Evolutionary conservation across 2,888 invertebrate genomes (phyloP), one percentile per base, ranked within the genome.

Genomic region (Alentia gelatinosa): DNA sequence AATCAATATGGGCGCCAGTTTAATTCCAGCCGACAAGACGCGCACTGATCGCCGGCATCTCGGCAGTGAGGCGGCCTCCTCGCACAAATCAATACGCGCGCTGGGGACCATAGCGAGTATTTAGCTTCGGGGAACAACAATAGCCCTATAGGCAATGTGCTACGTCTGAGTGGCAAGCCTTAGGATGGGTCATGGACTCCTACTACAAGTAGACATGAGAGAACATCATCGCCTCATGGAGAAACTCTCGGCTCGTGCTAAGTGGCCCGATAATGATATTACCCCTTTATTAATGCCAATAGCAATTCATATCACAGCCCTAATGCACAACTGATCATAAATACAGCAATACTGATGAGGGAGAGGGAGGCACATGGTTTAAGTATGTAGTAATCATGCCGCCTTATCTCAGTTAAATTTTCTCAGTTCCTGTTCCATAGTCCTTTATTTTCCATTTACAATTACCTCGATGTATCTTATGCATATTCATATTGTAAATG

Each of bases 1-100:
- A 68, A 68, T 68, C 68, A 68, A 68, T 68, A 68, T 30, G 30
- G 12, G 30, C 4, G 30, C 68, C 68, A 68, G 68, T 68, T 68
- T 68, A 68, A 68, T 68, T 68, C 30, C 68, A 68, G 68, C 68
- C 68, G 30, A 68, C 68, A 68, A 68, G 68, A 15, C 30, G 68
- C 68, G 68, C 30, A 68, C 12, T 68, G 68, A 68, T 68, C 68
- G 26, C 68, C 68, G 30, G 30, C 1, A 15, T 26, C 68, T 15
- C 12, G 68, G 68, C 68, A 3, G 68, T 68, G 68, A 68, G 68
- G n/a, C 68, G 26, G 68, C 68, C 68, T 68, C 12, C 68, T 68
- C 68, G 30, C 68, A 68, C 68, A 26, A 12, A 68, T 68, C 68
- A 68, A 68, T 68, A 68, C 68, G 30, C 68, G 15, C 63, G 0